Percentiles rank a stretch among this genome's conserved stretches.
phyloP scores from a whole-genome alignment of 2,888 invertebrate genomes.

The Helleia helle region DNA sequence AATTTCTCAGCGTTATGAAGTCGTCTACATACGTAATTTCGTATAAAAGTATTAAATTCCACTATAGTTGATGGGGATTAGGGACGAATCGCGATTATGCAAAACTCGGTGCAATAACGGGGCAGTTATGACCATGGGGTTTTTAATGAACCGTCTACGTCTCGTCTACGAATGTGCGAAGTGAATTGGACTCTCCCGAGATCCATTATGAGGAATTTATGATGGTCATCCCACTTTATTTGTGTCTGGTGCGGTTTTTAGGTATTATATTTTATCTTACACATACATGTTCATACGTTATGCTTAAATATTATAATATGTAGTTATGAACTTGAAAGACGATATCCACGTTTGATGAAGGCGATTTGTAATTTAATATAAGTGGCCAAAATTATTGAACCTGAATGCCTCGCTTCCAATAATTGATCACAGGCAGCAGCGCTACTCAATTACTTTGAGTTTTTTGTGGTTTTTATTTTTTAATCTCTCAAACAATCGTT shows the following conservation, averaged over 20 bases:
- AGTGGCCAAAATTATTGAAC: too few relatives aligned
- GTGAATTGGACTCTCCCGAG: neutral
- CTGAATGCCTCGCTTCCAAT: too few relatives aligned
- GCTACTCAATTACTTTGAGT: too few relatives aligned
- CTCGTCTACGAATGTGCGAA: slow-evolving; percentile 8
- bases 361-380: too few relatives aligned
- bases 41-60: slow-evolving; percentile 35
- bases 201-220: neutral
- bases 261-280: too few relatives aligned
- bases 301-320: too few relatives aligned
- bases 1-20: slow-evolving; percentile 1
- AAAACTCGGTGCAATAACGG: slow-evolving; percentile 52
- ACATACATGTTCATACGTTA: too few relatives aligned
- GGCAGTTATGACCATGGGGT: slow-evolving; percentile 29
- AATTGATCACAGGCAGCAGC: too few relatives aligned
- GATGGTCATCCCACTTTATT: neutral
- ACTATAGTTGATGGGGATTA: slow-evolving; percentile 16
- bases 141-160: slow-evolving; percentile 44
- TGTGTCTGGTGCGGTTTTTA: neutral
- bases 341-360: too few relatives aligned
- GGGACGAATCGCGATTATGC: slow-evolving; percentile 41
- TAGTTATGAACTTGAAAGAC: too few relatives aligned
- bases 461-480: too few relatives aligned
- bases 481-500: too few relatives aligned
- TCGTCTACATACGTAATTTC: slow-evolving; percentile 4